Evolutionary conservation across 2,113 vertebrate genomes (phyloP).

Genomic region (Steatornis caripensis): DNA sequence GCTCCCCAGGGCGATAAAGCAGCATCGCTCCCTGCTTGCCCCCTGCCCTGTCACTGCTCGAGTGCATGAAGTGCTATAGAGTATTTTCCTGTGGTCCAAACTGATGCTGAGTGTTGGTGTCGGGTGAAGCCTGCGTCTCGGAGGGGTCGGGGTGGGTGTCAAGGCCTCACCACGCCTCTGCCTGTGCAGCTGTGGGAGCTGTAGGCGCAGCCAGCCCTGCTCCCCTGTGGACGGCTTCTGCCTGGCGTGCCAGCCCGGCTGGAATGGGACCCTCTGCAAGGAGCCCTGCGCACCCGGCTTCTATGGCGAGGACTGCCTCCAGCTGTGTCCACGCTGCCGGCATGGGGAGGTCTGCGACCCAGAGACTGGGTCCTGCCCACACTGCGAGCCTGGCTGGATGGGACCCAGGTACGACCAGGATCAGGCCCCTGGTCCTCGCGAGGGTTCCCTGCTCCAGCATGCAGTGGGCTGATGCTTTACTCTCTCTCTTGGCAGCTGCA

Average conservation of each 20-base stretch:
- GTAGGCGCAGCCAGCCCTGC: constrained; percentile 75
- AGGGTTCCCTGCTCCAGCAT: not conserved
- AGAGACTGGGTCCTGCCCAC: constrained; percentile 76
- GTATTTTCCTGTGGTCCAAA: rapidly evolving
- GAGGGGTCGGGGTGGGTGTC: too few relatives aligned
- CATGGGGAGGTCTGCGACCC: constrained; percentile 76
- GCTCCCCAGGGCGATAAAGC: rapidly evolving
- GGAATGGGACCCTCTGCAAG: constrained; percentile 86
- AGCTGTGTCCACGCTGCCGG: constrained; percentile 80
- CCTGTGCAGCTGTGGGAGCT: constrained; percentile 83
- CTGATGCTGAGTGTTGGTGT: rapidly evolving
- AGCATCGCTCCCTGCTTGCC: not conserved
- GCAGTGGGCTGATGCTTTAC: rapidly evolving
- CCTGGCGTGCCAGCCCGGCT: constrained; percentile 82
- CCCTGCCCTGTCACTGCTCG: too few relatives aligned
- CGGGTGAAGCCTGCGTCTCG: not conserved
- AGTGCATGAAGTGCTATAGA: rapidly evolving
- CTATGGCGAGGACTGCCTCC: constrained; percentile 79
- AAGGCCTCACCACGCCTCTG: not conserved
- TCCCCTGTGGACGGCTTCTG: constrained; percentile 82
- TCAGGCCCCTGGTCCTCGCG: rapidly evolving
- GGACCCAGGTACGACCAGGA: constrained; percentile 77
- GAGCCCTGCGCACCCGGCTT: constrained; percentile 74
- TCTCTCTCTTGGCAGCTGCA: constrained; percentile 77
- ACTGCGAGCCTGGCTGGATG: constrained; percentile 83